Conservation (phyloP, 1,140 invertebrate species). For the Heliconius congener region DNA sequence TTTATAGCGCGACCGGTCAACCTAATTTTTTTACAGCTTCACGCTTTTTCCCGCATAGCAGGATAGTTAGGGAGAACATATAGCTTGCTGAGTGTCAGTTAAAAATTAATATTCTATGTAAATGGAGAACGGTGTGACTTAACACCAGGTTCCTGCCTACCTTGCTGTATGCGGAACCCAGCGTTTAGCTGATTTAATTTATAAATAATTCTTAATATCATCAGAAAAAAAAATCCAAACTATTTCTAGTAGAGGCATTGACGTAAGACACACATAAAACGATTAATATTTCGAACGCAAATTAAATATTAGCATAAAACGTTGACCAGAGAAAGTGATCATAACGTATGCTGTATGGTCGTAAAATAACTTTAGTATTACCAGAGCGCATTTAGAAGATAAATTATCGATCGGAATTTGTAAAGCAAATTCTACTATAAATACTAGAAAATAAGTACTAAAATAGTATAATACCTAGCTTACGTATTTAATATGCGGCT, state of each 20-base stretch:
- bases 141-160: no score
- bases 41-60: no score
- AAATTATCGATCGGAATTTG: slow-evolving; percentile 11
- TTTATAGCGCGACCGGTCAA: no score
- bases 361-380: slow-evolving; percentile 32
- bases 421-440: slow-evolving; percentile 17
- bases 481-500: slow-evolving; percentile 24
- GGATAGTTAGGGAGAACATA: no score
- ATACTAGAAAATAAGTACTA: neutral
- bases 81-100: no score
- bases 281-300: slow-evolving; percentile 26
- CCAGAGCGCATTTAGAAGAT: slow-evolving; percentile 28
- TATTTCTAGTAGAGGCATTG: neutral
- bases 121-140: no score
- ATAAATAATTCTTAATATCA: no score
- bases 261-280: neutral
- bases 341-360: slow-evolving; percentile 22
- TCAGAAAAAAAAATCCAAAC: neutral
- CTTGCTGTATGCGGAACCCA: no score
- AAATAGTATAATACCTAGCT: neutral
- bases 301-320: slow-evolving; percentile 34
- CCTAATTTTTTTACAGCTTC: no score
- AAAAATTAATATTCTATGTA: no score
- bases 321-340: slow-evolving; percentile 33
- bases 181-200: no score